Evolutionary conservation across 2,888 invertebrate genomes (phyloP), one percentile per base, ranked within the genome.

Genomic region (Dryobota labecula): DNA sequence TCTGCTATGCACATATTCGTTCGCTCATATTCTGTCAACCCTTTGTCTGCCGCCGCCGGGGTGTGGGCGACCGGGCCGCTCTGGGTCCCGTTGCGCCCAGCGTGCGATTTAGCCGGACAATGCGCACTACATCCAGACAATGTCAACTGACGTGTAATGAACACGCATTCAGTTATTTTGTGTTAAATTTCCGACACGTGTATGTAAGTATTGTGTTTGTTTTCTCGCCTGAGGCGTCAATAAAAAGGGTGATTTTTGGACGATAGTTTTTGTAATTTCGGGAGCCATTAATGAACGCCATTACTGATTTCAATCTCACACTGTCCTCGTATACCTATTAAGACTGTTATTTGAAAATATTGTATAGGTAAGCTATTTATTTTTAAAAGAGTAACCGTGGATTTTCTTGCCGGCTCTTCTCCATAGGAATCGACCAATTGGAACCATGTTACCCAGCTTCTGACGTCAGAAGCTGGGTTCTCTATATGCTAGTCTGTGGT

Each of bases 171-270:
- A 78, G 85, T 78, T 86, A 85, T 86, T 86, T 84, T 87, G 87
- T 88, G 86, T 87, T 82, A 85, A 87, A 88, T 89, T 89, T 85
- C 80, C 76, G 90, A 89, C 92, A 89, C 91, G 92, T 85, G 92
- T 84, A 62, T 80, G 76, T 41, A 18, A 38, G 78, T 78, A 85
- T 83, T 84, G 72, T 79, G 51, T 81, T 79, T 88, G 88, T 92
- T 91, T 91, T 91, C 90, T 86, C 87, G 90, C 90, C 84, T 73
- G 83, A 83, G 87, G 90, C 90, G 86, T 84, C 82, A 85, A 87
- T 87, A 87, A 56, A 83, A 73, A 78, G 73, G 77, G 78, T 70
- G 53, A 64, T 57, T 73, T 74, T 65, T 60, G 51, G 27, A 36
- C 61, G 65, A 69, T 69, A 74, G 68, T 67, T 53, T 74, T 54